A percentile compares a stretch with the other conserved stretches of the same genome.
These are phyloP conservation scores for Mercenaria mercenaria DNA, from an alignment of 1,140 invertebrate genomes.

Conservation along the genomic window DNA sequence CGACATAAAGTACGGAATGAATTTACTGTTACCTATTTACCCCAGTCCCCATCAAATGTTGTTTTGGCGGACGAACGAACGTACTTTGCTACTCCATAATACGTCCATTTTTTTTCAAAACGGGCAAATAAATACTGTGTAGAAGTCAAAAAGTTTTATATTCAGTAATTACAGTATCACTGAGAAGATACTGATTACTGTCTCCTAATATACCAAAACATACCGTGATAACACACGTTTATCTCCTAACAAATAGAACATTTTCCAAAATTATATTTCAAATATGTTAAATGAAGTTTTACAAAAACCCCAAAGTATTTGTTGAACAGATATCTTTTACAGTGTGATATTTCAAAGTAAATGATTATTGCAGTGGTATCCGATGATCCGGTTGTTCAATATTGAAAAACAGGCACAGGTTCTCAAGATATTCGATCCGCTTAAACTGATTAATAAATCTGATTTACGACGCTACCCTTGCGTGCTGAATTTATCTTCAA, in stretches of 20 bases:
- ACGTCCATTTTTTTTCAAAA: too few relatives aligned
- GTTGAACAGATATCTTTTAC: not conserved
- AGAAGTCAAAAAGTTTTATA: too few relatives aligned
- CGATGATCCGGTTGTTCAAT: constrained; percentile 38
- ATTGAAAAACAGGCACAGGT: constrained; percentile 25
- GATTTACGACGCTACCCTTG: constrained; percentile 58
- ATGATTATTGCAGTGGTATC: constrained; percentile 30
- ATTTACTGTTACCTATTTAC: too few relatives aligned
- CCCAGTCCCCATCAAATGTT: too few relatives aligned
- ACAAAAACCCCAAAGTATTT: not conserved
- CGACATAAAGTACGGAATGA: too few relatives aligned
- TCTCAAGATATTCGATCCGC: constrained; percentile 38
- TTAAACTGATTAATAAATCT: constrained; percentile 42
- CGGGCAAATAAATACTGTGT: too few relatives aligned
- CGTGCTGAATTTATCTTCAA: constrained; percentile 59
- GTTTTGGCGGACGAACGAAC: too few relatives aligned
- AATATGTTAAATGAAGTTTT: not conserved
- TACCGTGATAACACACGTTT: not conserved
- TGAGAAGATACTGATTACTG: too few relatives aligned
- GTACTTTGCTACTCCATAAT: too few relatives aligned
- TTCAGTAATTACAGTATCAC: too few relatives aligned
- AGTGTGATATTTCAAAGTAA: constrained; percentile 37
- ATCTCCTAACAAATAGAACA: not conserved
- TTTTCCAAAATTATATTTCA: not conserved
- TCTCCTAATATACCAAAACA: too few relatives aligned